Evolutionary conservation across 2,113 vertebrate genomes (phyloP), one percentile per base, ranked within the genome.

Genomic region (Cephalopterus ornatus): DNA sequence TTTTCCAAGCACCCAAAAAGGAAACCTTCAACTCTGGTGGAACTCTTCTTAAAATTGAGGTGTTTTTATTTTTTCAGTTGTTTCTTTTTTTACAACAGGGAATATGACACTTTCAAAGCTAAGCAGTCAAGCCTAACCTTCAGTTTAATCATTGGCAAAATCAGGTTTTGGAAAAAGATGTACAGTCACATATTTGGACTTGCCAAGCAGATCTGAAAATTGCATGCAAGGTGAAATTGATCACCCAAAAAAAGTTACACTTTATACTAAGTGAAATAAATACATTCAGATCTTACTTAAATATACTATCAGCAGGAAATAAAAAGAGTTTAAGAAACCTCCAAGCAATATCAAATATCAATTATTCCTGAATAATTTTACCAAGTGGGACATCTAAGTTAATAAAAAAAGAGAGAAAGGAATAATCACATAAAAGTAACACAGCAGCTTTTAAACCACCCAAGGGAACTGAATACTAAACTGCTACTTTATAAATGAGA

Each of bases 51-150:
- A 47, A 61, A 78, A 67, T 1, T 9, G 3, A 39, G 6, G 12
- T 0, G 0, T 0, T 0, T 13, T 41, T 41, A 62, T 66, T 59
- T 77, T 5, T 8, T 78, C 32, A 16, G 3, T 11, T 75, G 11
- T 4, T 18, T 74, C 4, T 18, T 74, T 33, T 80, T 70, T 67
- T 44, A 37, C 20, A 67, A 63, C 6, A 68, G 16, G 11, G 53
- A 65, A 79, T 1, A 0, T 12, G 22, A 61, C 8, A 42, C 14
- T 68, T 78, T n/a, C 20, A 65, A 50, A 80, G 46, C 12, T 12
- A 6, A 79, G 41, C 23, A 56, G 37, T 82, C n/a, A 93, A 26
- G 21, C 17, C 12, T 10, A 1, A 74, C 47, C 26, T 62, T 74
- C 39, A 47, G 30, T 67, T 72, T 72, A 65, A 61, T n/a, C 22